A percentile compares a stretch with the other conserved stretches of the same genome.
Evolutionary conservation across 2,113 vertebrate species (phyloP).

Genomic region (Lophochroa leadbeateri): DNA sequence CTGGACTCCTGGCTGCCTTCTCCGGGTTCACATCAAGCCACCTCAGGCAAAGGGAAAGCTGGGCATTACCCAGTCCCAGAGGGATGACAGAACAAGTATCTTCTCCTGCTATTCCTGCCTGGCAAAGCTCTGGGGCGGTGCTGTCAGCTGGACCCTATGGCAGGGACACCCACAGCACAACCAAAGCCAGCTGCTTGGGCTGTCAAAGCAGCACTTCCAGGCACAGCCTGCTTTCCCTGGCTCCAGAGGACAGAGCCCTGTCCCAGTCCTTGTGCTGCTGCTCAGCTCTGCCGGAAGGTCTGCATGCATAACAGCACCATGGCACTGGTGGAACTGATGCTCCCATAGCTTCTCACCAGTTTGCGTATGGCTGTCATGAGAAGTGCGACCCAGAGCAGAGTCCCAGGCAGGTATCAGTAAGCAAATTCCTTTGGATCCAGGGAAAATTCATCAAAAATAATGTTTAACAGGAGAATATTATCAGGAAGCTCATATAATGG

Average conservation of each 20-base stretch:
- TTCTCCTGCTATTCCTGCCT: not conserved
- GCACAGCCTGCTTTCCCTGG: not conserved
- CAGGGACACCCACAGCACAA: not conserved
- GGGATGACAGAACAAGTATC: no score
- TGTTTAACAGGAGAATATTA: not conserved
- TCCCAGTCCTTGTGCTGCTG: not conserved
- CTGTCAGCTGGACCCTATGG: accelerated
- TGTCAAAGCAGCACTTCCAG: not conserved
- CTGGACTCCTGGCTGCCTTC: accelerated
- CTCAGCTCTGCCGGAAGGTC: not conserved
- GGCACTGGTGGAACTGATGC: not conserved
- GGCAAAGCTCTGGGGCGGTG: accelerated
- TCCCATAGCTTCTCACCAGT: constrained; percentile 16
- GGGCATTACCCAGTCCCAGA: not conserved
- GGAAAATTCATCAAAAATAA: constrained; percentile 46
- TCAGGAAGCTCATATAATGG: not conserved
- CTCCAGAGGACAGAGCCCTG: not conserved
- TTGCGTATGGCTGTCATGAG: constrained; percentile 20
- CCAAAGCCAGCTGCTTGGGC: not conserved
- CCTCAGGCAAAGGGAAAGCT: accelerated
- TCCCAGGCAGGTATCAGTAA: constrained; percentile 34
- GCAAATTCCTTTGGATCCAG: constrained; percentile 64
- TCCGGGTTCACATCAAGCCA: not conserved
- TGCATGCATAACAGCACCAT: constrained; percentile 16
- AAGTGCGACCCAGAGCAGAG: constrained; percentile 43